Evolutionary conservation across 35 echinoderm and acorn worm species (phyloP), one percentile per base, ranked within the genome.

Genomic region (Lytechinus variegatus): DNA sequence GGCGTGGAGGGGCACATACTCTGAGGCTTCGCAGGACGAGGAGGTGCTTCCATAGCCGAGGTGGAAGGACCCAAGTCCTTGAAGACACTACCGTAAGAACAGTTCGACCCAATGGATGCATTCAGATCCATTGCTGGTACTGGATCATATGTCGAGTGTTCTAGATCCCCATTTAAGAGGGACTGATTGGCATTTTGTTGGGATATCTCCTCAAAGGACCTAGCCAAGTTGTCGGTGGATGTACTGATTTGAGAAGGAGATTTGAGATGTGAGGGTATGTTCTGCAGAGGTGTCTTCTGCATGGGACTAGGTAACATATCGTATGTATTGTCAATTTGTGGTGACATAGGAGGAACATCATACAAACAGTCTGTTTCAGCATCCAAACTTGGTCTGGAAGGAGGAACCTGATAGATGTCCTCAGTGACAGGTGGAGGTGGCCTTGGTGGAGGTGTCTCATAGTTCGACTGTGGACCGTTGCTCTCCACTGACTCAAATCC

Each of bases 1-100:
- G 96, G 96, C 27, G 96, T 96, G 28, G 87, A 27, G 9, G 96
- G 94, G 60, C 54, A 92, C 88, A 96, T 92, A 89, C 57, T 29
- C 9, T 29, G 12, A 8, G 95, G 95, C 58, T 96, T 96, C 28
- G 87, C 87, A 16, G 95, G 95, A 13, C 95, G 87, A 10, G 95
- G 95, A 28, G 95, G 95, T 14, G 95, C 91, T 44, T 28, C 87
- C 95, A 91, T 71, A 58, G 95, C 87, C 27, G 94, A 56, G 24
- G 96, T 87, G 11, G 94, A 55, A 2, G 92, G 29, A 29, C 87
- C 96, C 56, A 91, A 61, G 28, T 57, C 87, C 86, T 55, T 58
- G 55, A 87, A 89, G 24, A 86, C 92, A 57, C 29, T 91, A 79
- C 66, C 66, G 52, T 86, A 61, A 8, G 87, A 86, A 52, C n/a